Evolutionary conservation across 2,888 invertebrate species (phyloP).

Genomic region (Pristionchus mayeri): DNA sequence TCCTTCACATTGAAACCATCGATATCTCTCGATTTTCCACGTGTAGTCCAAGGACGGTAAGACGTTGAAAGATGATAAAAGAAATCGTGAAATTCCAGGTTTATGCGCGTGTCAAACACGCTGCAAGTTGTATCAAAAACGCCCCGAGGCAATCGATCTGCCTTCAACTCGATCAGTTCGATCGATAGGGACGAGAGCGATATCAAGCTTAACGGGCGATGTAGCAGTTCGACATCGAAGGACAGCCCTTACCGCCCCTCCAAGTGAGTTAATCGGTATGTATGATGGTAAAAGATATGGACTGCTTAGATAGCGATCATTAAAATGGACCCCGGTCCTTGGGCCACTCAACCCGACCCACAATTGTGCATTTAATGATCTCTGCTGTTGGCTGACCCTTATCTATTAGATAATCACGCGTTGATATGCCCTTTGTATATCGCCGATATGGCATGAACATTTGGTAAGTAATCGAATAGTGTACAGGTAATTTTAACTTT

Average conservation of each 20-base stretch:
- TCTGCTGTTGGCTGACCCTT: no score
- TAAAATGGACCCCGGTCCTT: no score
- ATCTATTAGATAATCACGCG: no score
- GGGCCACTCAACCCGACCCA: no score
- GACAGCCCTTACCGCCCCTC: slow-evolving; percentile 23
- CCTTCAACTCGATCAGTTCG: background rate
- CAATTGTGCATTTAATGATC: no score
- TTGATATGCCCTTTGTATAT: no score
- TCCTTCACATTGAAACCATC: slow-evolving; percentile 28
- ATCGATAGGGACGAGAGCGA: slow-evolving; percentile 8
- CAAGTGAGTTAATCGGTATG: slow-evolving; percentile 12
- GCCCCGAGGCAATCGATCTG: background rate
- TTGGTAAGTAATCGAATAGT: no score
- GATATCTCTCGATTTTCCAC: background rate
- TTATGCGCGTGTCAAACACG: slow-evolving; percentile 31
- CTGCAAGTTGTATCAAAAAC: slow-evolving; percentile 41
- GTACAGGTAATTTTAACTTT: no score
- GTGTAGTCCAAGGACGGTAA: background rate
- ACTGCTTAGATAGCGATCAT: no score
- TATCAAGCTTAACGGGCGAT: background rate
- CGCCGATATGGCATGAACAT: no score
- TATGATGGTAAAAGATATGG: no score
- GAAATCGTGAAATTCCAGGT: slow-evolving; percentile 1
- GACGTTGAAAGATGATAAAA: background rate
- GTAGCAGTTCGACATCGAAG: slow-evolving; percentile 25